These are phyloP conservation scores for Hippocampus zosterae DNA, from an alignment of 2,113 vertebrate species.

Conservation along the genomic window DNA sequence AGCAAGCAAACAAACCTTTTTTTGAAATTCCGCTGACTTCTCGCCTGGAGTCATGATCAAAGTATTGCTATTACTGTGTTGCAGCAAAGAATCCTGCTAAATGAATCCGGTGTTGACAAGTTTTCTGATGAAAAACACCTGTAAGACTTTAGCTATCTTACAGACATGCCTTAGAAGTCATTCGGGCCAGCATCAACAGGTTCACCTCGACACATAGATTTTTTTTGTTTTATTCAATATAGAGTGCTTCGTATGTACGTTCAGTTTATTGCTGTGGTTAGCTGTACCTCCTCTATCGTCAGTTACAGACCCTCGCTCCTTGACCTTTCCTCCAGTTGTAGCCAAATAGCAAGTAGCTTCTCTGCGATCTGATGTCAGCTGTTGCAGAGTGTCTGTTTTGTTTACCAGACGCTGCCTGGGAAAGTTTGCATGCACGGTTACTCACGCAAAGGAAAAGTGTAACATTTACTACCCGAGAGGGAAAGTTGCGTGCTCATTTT, in stretches of 20 bases:
- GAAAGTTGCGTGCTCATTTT: not conserved
- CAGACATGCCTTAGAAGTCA: no score
- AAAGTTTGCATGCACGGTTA: constrained; percentile 16
- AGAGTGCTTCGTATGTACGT: not conserved
- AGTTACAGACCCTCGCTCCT: constrained; percentile 17
- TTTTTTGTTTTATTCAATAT: not conserved
- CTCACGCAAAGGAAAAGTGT: not conserved
- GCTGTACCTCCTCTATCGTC: constrained; percentile 4
- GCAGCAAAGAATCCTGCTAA: not conserved
- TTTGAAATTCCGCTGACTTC: no score
- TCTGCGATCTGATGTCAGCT: constrained; percentile 51
- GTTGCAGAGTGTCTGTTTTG: constrained; percentile 43
- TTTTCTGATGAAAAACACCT: no score
- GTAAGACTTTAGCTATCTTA: no score
- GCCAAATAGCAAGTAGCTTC: constrained; percentile 24
- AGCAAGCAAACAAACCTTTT: not conserved
- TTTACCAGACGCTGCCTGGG: constrained; percentile 28
- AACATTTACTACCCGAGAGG: not conserved
- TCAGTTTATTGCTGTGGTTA: constrained; percentile 5
- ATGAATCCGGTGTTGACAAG: no score
- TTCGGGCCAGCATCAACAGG: not conserved
- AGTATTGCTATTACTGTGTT: not conserved
- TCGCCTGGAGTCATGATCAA: not conserved
- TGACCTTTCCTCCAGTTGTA: constrained; percentile 63
- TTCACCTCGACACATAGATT: not conserved